Evolutionary conservation across 2,888 invertebrate genomes (phyloP).

Genomic region (Pinctada fucata): DNA sequence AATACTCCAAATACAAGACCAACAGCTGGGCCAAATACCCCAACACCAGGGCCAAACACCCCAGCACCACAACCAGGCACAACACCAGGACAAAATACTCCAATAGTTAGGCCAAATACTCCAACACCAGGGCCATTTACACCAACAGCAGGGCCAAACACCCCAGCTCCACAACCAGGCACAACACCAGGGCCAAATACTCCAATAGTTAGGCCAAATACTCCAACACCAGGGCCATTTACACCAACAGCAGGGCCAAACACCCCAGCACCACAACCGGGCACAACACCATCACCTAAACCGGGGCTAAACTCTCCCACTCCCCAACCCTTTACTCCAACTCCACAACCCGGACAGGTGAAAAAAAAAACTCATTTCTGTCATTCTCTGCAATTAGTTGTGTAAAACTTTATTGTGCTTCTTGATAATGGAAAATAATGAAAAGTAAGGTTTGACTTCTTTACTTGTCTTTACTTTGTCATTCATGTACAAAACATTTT

Average conservation of each 20-base stretch:
- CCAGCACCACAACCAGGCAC: background rate
- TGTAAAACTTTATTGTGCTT: too few relatives aligned
- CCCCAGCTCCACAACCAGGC: background rate
- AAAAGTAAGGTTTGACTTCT: too few relatives aligned
- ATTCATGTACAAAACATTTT: too few relatives aligned
- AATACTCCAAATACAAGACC: background rate
- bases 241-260: slow-evolving; percentile 16
- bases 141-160: slow-evolving; percentile 13
- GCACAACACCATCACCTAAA: background rate
- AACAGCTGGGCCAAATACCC: background rate
- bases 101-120: background rate
- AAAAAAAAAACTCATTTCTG: too few relatives aligned
- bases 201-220: slow-evolving; percentile 2
- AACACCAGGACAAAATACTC: background rate
- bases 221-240: background rate
- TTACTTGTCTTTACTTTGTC: too few relatives aligned
- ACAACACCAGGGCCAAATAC: background rate
- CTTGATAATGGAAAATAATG: too few relatives aligned
- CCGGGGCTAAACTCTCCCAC: background rate
- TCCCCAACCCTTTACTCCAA: background rate
- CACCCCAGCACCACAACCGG: slow-evolving; percentile 1
- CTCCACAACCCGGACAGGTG: background rate
- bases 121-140: background rate
- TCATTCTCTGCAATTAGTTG: too few relatives aligned
- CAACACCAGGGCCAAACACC: slow-evolving; percentile 13